Evolutionary conservation across 1,140 invertebrate species (phyloP), one percentile per base, ranked within the genome.

Genomic region (Bombus impatiens): DNA sequence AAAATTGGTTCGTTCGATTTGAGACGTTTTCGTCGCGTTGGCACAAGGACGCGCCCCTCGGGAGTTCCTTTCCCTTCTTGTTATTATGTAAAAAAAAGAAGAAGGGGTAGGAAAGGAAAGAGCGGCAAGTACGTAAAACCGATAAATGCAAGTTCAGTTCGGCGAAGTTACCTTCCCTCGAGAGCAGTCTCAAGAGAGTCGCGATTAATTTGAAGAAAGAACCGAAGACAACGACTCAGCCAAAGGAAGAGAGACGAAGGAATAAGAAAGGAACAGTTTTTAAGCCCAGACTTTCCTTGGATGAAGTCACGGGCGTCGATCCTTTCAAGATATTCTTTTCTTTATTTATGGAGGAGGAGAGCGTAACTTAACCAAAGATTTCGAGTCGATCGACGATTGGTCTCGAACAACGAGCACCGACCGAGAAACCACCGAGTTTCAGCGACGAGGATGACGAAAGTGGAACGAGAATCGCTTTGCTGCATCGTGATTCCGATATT

Each of bases 161-260:
- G 32, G 32, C 25, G 40, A 74, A 85, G 83, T 80, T 85, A 32
- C 28, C 6, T 47, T 42, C 57, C 35, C 71, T 22, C 35, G 25
- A 15, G 37, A 22, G 78, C 12, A 71, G n/a, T 77, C 78, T 88
- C 77, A 15, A 76, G 70, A 32, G 28, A 47, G 67, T 74, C 78
- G 68, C 78, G 78, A 86, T 86, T 86, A 86, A 86, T 86, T 86
- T 86, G 32, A 76, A 67, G 47, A 74, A 53, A 65, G 78, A 57
- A 32, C 35, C 83, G 77, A 80, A 71, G 83, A 74, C 77, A 85
- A 78, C 53, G 76, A 59, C 37, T 72, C 53, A 28, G 53, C 37
- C 37, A 15, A 76, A 40, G 32, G 28, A 18, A 42, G 53, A 57
- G 28, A 28, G 28, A 1, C 28, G 47, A 37, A 28, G 57, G 67